These are phyloP conservation scores for Drosophila kokeensis DNA, from an alignment of 2,888 invertebrate genomes.

Conservation along the genomic window DNA sequence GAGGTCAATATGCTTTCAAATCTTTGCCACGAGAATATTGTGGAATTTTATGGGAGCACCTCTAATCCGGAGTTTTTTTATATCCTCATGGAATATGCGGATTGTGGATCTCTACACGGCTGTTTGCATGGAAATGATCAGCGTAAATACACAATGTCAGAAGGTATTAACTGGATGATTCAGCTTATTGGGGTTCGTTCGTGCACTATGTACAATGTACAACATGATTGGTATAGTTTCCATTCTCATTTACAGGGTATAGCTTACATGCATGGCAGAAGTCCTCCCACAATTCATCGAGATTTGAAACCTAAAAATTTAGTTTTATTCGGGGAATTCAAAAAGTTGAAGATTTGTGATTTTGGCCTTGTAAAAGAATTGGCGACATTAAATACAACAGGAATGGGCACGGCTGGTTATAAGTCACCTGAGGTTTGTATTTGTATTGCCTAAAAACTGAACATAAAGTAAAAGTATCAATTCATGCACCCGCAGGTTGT, in stretches of 20 bases:
- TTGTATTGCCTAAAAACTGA: background rate
- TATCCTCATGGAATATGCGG: slow-evolving; percentile 9
- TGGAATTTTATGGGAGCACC: background rate
- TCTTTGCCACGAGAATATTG: background rate
- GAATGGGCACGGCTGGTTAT: slow-evolving; percentile 14
- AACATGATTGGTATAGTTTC: background rate
- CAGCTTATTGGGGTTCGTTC: slow-evolving; percentile 7
- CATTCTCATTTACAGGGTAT: slow-evolving; percentile 1
- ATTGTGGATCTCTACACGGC: background rate
- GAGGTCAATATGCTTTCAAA: background rate
- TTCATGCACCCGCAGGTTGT: background rate
- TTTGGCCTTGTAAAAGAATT: slow-evolving; percentile 16
- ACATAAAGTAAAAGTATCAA: background rate
- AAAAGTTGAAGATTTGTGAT: slow-evolving; percentile 18
- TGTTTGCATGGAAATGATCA: background rate
- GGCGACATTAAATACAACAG: background rate
- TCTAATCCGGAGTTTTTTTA: accelerated
- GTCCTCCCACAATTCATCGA: slow-evolving; percentile 20
- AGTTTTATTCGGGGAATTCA: slow-evolving; percentile 1
- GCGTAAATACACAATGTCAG: background rate
- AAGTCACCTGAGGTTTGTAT: slow-evolving; percentile 30
- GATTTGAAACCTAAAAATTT: slow-evolving; percentile 34
- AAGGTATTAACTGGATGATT: slow-evolving; percentile 3
- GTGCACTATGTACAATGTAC: background rate
- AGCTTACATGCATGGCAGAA: slow-evolving; percentile 12